A percentile compares a stretch with the other conserved stretches of the same genome.
Conservation (phyloP, 2,888 invertebrate species). For the Pachymerium ferrugineum region DNA sequence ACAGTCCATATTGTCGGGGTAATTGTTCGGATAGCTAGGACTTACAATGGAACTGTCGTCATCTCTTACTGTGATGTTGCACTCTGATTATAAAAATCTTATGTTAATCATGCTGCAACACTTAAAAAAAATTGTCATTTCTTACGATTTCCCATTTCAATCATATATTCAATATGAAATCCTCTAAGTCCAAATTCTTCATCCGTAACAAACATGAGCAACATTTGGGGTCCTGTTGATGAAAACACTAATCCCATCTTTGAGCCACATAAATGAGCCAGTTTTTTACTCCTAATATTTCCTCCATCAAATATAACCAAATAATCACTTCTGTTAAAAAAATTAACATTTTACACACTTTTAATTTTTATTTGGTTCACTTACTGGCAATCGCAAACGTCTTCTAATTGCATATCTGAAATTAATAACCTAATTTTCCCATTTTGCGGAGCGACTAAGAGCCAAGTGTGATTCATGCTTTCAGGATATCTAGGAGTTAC, state of each 20-base stretch:
- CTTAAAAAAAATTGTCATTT: no score
- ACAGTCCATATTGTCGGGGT: slow-evolving; percentile 40
- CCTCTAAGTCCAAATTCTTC: background rate
- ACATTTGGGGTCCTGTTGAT: background rate
- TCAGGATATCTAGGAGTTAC: background rate
- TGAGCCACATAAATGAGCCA: background rate
- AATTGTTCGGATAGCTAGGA: slow-evolving; percentile 39
- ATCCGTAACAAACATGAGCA: background rate
- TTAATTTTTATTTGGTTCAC: background rate
- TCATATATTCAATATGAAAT: background rate
- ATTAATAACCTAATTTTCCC: background rate
- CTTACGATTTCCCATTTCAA: background rate
- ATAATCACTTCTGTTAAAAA: background rate
- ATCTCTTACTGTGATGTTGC: slow-evolving; percentile 35
- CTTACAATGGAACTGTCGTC: slow-evolving; percentile 37
- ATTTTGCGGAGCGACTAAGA: background rate
- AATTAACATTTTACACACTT: background rate
- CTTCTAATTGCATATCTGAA: background rate
- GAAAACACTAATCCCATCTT: background rate
- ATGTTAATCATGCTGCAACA: background rate
- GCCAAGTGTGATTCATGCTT: background rate
- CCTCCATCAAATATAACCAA: background rate
- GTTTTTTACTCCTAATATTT: background rate
- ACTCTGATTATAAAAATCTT: slow-evolving; percentile 32
- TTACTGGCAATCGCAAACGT: no score